Percentiles rank a stretch among this genome's conserved stretches.
phyloP scores from a whole-genome alignment of 35 echinoderm and acorn worm species.

The Anneissia japonica region DNA sequence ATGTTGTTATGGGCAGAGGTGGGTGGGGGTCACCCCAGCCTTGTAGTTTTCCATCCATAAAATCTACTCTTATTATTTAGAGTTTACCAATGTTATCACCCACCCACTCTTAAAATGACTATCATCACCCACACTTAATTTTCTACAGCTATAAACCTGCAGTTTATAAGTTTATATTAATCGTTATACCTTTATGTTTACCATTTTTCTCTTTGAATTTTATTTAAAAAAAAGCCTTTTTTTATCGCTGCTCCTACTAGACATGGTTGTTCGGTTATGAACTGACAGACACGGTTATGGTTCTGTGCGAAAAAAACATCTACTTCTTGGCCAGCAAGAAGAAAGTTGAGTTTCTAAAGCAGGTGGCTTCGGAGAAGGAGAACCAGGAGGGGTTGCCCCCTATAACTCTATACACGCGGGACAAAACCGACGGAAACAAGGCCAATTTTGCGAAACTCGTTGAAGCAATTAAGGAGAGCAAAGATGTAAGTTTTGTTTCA shows the following conservation, averaged over 20 bases:
- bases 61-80: not conserved
- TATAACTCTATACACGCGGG: constrained; percentile 68
- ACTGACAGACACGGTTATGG: constrained; percentile 82
- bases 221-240: not conserved
- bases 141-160: not conserved
- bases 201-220: not conserved
- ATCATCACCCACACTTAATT: not conserved
- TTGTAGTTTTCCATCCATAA: too few species aligned
- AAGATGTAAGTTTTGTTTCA: constrained; percentile 38
- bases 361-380: constrained; percentile 82
- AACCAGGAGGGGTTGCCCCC: constrained; percentile 75
- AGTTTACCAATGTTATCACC: not conserved
- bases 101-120: not conserved
- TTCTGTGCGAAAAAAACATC: constrained; percentile 69
- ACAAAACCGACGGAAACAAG: constrained; percentile 81
- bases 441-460: constrained; percentile 73
- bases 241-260: constrained; percentile 9
- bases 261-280: constrained; percentile 98
- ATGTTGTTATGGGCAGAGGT: too few species aligned
- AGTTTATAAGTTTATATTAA: not conserved
- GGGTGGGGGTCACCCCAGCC: too few species aligned
- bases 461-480: constrained; percentile 63
- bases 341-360: constrained; percentile 83
- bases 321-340: constrained; percentile 96
- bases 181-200: not conserved